Conservation (phyloP, 2,113 vertebrate species). For the Elgaria multicarinata region DNA sequence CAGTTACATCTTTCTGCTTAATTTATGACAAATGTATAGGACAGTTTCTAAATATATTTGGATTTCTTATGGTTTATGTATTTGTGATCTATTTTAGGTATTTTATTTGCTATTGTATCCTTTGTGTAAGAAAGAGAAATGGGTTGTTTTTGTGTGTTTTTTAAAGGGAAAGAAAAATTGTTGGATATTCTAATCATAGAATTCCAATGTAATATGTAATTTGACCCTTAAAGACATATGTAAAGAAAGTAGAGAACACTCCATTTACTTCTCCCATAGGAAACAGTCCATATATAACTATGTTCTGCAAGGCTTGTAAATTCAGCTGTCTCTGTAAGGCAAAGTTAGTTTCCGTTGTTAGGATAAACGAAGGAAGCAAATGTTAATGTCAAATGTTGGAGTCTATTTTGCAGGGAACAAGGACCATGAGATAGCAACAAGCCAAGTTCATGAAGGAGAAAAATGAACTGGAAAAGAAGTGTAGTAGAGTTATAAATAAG, state of each 20-base stretch:
- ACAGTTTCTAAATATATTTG: background rate
- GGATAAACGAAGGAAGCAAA: constrained; percentile 46
- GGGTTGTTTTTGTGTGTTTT: no score
- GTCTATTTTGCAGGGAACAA: constrained; percentile 56
- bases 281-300: constrained; percentile 9
- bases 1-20: background rate
- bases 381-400: constrained; percentile 42
- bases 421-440: constrained; percentile 41
- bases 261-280: background rate
- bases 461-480: constrained; percentile 37
- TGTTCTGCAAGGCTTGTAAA: constrained; percentile 39
- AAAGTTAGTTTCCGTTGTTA: constrained; percentile 39
- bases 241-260: background rate
- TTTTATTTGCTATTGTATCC: background rate
- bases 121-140: background rate
- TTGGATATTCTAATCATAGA: background rate
- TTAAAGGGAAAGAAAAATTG: background rate
- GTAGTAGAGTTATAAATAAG: background rate
- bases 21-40: background rate
- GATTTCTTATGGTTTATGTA: background rate
- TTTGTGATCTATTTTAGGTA: background rate
- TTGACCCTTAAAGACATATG: background rate
- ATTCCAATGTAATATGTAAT: background rate
- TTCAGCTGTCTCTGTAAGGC: constrained; percentile 18
- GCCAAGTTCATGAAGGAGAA: background rate